Evolutionary conservation across 2,888 invertebrate species (phyloP), one percentile per base, ranked within the genome.

Genomic region (Dimorphilus gyrociliatus): DNA sequence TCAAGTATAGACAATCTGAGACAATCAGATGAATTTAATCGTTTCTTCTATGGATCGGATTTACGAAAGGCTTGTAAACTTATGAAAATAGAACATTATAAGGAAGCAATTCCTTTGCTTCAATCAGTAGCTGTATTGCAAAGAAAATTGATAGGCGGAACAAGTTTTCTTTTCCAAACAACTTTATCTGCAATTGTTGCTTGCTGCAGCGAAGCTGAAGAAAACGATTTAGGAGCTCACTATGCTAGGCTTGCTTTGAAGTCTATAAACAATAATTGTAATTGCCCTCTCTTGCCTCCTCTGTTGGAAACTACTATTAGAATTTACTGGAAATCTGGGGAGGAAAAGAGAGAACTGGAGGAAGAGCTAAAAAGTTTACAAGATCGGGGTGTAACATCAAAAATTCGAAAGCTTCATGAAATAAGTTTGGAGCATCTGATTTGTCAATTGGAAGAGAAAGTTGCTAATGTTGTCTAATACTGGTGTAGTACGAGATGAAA

Each of bases 321-420:
- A 21, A 40, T 60, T 13, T 51, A 52, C 29, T 60, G 60, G 59
- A 46, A 47, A 17, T 40, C 55, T 10, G 59, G 58, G 0, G 51
- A 50, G 29, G 55, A 58, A 26, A 61, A 60, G 32, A 40, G 40
- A 12, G 47, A 49, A 10, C 37, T 60, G 16, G 61, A 61, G 32
- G 41, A 31, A 25, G 40, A 38, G 31, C 33, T 52, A 13, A 33
- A 46, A 16, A 43, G 35, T 17, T 29, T 52, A 25, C 12, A 18
- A 13, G 26, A 33, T n/a, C n/a, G n/a, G n/a, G n/a, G n/a, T n/a
- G n/a, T n/a, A n/a, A n/a, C n/a, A n/a, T n/a, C n/a, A n/a, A n/a
- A n/a, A n/a, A n/a, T n/a, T n/a, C n/a, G n/a, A n/a, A n/a, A n/a
- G n/a, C n/a, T n/a, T n/a, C n/a, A n/a, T n/a, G n/a, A n/a, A n/a